Conservation (phyloP, 2,113 vertebrate species). For the Hippopotamus amphibius region DNA sequence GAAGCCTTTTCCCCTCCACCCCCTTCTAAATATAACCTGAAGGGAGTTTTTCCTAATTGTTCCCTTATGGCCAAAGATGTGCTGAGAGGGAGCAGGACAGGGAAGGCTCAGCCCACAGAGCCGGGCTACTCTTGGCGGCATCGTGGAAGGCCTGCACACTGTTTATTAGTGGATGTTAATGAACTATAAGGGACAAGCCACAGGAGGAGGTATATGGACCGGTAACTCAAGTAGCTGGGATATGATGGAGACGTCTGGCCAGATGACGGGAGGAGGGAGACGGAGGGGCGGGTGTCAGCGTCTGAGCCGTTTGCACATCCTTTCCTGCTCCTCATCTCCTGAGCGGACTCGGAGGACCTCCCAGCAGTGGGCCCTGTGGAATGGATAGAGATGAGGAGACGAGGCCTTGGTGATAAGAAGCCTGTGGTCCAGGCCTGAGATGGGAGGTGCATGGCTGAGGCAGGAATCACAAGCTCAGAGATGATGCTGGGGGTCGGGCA, state of each 20-base stretch:
- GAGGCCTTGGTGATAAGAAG: background rate
- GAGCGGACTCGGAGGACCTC: background rate
- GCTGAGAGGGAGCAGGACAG: conserved; percentile 84
- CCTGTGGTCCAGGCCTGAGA: background rate
- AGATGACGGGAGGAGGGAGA: background rate
- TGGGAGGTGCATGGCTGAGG: rapidly evolving
- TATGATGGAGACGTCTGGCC: conserved; percentile 58
- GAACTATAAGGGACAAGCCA: conserved; percentile 82
- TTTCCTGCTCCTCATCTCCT: rapidly evolving
- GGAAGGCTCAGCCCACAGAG: conserved; percentile 77
- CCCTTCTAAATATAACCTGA: conserved; percentile 86
- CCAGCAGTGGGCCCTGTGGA: background rate
- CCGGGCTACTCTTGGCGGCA: conserved; percentile 79
- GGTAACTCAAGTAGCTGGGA: conserved; percentile 80
- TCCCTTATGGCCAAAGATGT: conserved; percentile 86
- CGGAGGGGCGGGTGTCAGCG: background rate
- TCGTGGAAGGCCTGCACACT: conserved; percentile 76
- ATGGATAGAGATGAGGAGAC: rapidly evolving
- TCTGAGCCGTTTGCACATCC: background rate
- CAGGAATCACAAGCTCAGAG: too few relatives aligned
- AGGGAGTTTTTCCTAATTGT: conserved; percentile 89
- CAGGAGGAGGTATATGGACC: conserved; percentile 75
- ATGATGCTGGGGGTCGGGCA: rapidly evolving
- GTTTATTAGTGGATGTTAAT: conserved; percentile 88
- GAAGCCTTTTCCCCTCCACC: conserved; percentile 75